Percentiles rank a stretch among this genome's conserved stretches.
Evolutionary conservation across 1,140 invertebrate species (phyloP).

Genomic region (Contarinia nasturtii): DNA sequence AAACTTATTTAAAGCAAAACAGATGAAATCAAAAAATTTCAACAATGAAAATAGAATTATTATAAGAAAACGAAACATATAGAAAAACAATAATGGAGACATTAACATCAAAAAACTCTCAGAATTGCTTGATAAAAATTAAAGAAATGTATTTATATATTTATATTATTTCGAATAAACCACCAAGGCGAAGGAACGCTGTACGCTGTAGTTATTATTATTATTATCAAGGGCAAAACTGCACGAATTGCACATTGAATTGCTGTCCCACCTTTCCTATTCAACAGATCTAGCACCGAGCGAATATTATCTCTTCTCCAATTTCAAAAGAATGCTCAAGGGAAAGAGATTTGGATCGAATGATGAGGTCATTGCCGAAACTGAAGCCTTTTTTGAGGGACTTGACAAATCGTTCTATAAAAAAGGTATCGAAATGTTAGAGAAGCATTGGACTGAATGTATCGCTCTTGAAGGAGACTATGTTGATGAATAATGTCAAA

Average conservation of each 20-base stretch:
- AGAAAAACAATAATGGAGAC: too few relatives aligned
- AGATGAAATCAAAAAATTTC: too few relatives aligned
- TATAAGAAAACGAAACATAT: too few relatives aligned
- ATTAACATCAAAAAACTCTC: too few relatives aligned
- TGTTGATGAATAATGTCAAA: not conserved
- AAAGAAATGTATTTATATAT: too few relatives aligned
- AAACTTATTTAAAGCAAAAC: too few relatives aligned
- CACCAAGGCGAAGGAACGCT: too few relatives aligned
- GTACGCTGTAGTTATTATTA: too few relatives aligned
- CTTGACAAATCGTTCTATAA: too few relatives aligned
- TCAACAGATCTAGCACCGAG: constrained; percentile 23
- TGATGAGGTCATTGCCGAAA: constrained; percentile 9
- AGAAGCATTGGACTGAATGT: not conserved
- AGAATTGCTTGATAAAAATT: too few relatives aligned
- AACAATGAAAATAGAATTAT: too few relatives aligned
- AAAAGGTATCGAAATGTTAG: not conserved
- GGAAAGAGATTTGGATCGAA: constrained; percentile 12
- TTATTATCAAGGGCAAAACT: constrained; percentile 18
- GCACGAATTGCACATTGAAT: constrained; percentile 20
- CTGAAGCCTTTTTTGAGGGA: constrained; percentile 11
- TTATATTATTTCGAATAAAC: too few relatives aligned
- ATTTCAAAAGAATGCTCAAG: constrained; percentile 11
- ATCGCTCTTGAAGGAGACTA: not conserved
- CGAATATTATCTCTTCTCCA: constrained; percentile 19
- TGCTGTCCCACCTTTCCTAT: constrained; percentile 25